Evolutionary conservation across 2,888 invertebrate species (phyloP), one percentile per base, ranked within the genome.

Genomic region (Eustalomyia histrio): DNA sequence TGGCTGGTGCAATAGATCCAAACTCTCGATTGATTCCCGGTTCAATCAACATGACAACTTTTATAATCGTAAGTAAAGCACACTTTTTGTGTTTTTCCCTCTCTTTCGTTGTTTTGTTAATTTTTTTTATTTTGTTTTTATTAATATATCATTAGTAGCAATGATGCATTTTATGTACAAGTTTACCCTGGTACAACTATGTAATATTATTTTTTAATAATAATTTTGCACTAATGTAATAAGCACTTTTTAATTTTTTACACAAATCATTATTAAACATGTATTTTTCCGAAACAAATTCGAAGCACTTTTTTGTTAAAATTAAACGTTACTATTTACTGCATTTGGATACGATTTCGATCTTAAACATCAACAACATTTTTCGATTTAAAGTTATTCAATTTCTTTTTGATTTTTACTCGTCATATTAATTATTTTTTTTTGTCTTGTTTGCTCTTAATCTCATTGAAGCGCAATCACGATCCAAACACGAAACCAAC

Each of bases 21-120:
- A 89, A 90, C 86, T 89, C 90, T 85, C 90, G 90, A 86, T 89
- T 90, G 85, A 90, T 88, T 85, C 90, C 88, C 88, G 90, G 87
- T 89, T 90, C 90, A 86, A 90, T 90, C 89, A 90, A 90, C 90
- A 89, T 90, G 92, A 89, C 87, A 95, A 95, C 76, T 68, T 76
- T 57, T 81, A 53, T 81, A 61, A 61, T 65, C 55, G 74, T 43
- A 18, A 52, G n/a, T 33, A 39, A 73, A 76, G 68, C 80, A 63
- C 73, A 60, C 61, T 69, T 73, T 65, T 60, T 17, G 47, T 65
- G 17, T 61, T 21, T 65, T 47, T 50, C 18, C 53, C 6, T 57
- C 29, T n/a, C n/a, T 18, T 60, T 47, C 6, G 6, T 52, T 33
- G 21, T 24, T 17, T 43, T 33, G 24, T 58, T 21, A n/a, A 39